These are phyloP conservation scores for Cephus pygmeus DNA, from an alignment of 2,888 invertebrate species.

Conservation along the genomic window DNA sequence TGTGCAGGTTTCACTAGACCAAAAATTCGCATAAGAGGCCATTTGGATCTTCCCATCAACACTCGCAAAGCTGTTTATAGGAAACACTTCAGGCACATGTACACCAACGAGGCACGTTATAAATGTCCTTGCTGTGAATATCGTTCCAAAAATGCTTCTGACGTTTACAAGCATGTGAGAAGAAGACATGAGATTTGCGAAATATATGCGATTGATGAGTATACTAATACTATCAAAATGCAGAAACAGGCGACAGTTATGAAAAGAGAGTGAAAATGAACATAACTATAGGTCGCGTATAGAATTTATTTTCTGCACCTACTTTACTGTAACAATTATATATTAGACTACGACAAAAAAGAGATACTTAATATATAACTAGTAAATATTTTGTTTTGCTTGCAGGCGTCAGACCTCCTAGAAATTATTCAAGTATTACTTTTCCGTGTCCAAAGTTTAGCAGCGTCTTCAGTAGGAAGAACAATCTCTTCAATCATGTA, in stretches of 20 bases:
- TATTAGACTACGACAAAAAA: neutral
- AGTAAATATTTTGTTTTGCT: neutral
- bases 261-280: constrained; percentile 3
- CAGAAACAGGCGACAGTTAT: constrained; percentile 17
- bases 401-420: neutral
- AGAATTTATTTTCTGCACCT: neutral
- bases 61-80: constrained; percentile 26
- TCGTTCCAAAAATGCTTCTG: constrained; percentile 47
- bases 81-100: constrained; percentile 47
- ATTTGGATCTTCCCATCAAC: neutral
- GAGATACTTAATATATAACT: neutral
- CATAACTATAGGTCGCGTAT: constrained; percentile 5
- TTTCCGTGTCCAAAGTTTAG: constrained; percentile 40
- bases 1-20: neutral
- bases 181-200: constrained; percentile 43
- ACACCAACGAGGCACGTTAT: constrained; percentile 52
- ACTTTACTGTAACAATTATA: neutral
- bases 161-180: constrained; percentile 49
- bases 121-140: constrained; percentile 53
- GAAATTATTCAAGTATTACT: constrained; percentile 2
- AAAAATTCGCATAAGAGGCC: neutral
- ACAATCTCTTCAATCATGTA: constrained; percentile 39
- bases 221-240: neutral
- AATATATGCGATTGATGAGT: constrained; percentile 39
- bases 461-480: constrained; percentile 33